These are phyloP conservation scores for Melanotaenia parkinsoni DNA, from an alignment of 2,797 vertebrate species.

Conservation along the genomic window DNA sequence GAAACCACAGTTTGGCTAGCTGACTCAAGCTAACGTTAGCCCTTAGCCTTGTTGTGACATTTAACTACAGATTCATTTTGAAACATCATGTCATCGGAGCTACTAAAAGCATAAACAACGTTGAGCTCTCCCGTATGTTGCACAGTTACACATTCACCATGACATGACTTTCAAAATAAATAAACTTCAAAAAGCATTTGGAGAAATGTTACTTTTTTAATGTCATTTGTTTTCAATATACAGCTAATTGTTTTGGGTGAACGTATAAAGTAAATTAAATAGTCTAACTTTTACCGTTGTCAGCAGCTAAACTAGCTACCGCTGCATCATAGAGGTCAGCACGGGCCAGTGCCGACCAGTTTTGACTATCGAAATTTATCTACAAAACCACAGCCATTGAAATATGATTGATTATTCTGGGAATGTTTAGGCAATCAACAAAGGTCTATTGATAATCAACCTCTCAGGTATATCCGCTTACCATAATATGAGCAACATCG, in stretches of 20 bases:
- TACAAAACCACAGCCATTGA: background rate
- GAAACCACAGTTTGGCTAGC: background rate
- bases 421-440: background rate
- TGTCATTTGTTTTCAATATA: background rate
- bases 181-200: background rate
- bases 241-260: background rate
- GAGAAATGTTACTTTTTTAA: background rate
- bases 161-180: background rate
- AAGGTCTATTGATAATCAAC: no score
- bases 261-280: background rate
- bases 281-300: background rate
- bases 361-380: conserved; percentile 13
- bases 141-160: background rate
- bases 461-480: accelerated
- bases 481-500: accelerated
- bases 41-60: background rate
- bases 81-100: background rate
- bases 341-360: background rate
- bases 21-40: conserved; percentile 2
- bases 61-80: background rate
- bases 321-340: conserved; percentile 24
- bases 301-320: background rate
- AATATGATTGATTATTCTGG: background rate
- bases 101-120: background rate
- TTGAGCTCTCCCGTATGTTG: background rate